phyloP scores from a whole-genome alignment of 2,113 vertebrate species.

The Ceyx margarethae region DNA sequence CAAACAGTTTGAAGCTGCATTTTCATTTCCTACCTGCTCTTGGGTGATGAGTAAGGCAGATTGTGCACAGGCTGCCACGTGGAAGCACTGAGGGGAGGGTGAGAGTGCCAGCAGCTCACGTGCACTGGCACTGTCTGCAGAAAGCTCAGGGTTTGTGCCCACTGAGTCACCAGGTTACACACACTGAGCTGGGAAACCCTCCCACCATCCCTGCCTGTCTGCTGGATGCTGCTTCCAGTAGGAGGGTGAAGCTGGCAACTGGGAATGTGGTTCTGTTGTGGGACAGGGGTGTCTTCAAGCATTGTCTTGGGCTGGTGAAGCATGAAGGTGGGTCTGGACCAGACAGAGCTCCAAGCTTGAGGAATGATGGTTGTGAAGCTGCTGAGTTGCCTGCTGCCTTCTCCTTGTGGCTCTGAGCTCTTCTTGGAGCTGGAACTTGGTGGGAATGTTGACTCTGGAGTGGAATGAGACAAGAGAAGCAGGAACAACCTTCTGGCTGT shows the following conservation, averaged over 20 bases:
- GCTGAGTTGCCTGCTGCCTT: background rate
- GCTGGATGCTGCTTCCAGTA: background rate
- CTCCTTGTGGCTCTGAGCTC: background rate
- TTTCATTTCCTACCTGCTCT: background rate
- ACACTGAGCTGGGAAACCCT: background rate
- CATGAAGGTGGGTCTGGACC: background rate
- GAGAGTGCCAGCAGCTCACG: background rate
- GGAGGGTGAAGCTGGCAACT: too few relatives aligned
- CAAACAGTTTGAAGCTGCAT: background rate
- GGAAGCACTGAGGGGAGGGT: background rate
- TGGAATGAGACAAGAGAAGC: background rate
- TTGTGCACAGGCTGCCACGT: background rate
- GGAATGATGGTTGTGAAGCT: background rate
- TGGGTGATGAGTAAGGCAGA: background rate
- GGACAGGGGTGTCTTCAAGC: background rate
- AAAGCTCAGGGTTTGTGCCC: background rate
- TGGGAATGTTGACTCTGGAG: background rate
- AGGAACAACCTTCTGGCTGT: too few relatives aligned
- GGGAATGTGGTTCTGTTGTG: background rate
- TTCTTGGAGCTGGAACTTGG: background rate
- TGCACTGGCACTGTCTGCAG: constrained; percentile 16
- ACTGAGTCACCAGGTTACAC: background rate
- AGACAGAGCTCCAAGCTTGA: background rate
- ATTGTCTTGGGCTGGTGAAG: background rate
- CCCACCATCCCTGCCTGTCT: background rate